Evolutionary conservation across 2,888 invertebrate genomes (phyloP).

Genomic region (Drosophila greeni): DNA sequence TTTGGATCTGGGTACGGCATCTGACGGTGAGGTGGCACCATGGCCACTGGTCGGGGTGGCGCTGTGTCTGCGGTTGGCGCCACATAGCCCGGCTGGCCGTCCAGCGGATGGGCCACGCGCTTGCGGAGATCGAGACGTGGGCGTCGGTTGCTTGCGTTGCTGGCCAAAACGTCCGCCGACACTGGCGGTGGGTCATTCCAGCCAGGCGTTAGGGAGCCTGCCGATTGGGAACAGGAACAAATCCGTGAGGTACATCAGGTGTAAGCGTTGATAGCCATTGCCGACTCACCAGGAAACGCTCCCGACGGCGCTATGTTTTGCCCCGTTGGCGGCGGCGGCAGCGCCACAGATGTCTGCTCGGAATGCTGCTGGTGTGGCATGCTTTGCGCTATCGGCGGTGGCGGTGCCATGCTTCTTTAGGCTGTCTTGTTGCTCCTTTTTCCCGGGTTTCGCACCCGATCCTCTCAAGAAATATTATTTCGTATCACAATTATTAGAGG

Average conservation of each 20-base stretch:
- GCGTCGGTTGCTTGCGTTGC: constrained; percentile 59
- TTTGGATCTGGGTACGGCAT: constrained; percentile 2
- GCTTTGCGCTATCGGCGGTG: constrained; percentile 9
- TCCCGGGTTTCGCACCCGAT: neutral
- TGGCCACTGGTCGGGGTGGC: constrained; percentile 40
- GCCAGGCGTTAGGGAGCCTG: constrained; percentile 77
- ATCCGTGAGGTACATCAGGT: neutral
- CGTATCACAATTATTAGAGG: neutral
- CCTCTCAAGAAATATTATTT: constrained; percentile 11
- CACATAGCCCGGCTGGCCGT: constrained; percentile 43
- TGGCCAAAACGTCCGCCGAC: constrained; percentile 43
- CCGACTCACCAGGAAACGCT: constrained; percentile 52
- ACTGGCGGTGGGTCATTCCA: constrained; percentile 78
- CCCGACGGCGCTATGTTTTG: constrained; percentile 56
- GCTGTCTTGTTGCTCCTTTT: constrained; percentile 2
- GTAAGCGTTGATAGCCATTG: neutral
- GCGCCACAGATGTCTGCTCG: neutral
- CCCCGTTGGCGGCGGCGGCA: constrained; percentile 55
- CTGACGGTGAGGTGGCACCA: constrained; percentile 44
- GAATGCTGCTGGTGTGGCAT: constrained; percentile 1
- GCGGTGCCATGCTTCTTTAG: constrained; percentile 22
- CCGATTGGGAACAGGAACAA: neutral
- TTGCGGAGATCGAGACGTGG: constrained; percentile 77
- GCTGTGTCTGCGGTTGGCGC: constrained; percentile 39
- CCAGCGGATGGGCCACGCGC: constrained; percentile 76